Evolutionary conservation across 1,140 invertebrate genomes (phyloP), one percentile per base, ranked within the genome.

Genomic region (Ceratina australensis): DNA sequence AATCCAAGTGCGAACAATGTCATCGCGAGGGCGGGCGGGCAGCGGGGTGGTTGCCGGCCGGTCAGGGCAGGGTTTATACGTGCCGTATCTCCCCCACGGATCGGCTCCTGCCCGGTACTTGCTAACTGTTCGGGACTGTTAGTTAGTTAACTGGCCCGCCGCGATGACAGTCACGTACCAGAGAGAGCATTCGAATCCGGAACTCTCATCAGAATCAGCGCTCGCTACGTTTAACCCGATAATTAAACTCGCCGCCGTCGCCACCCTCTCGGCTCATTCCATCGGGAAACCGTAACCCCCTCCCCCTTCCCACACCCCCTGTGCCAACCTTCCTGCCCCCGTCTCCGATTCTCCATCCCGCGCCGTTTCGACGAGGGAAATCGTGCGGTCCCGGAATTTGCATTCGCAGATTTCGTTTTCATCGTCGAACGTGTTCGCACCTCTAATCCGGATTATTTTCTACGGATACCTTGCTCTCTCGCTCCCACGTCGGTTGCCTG

Each of bases 1-100:
- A 92, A 92, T 92, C 89, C 90, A 90, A 92, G 90, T 92, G 89
- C 90, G 91, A 92, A 92, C 91, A 92, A 92, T 92, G 91, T 91
- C 90, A 92, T 92, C 87, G 90, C 75, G 78, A 79, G 83, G 76
- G 69, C 24, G 64, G 71, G 76, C 20, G 66, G 66, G 26, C 69
- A n/a, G 33, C 12, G n/a, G 69, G 60, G n/a, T 18, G 60, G 87
- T 10, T 42, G 33, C 33, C 33, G 33, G 33, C 33, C 33, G 33
- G 33, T 10, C 33, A 42, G 33, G 33, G 33, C 33, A 42, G 83
- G 87, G 86, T 86, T 90, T 90, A 90, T 91, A 91, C 91, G 91
- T 92, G 91, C 90, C 91, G 90, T 92, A 92, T 92, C 91, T 91
- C 90, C 91, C 91, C 90, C 89, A 91, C 86, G 86, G 89, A 91